Base-by-base conservation (phyloP, 2,797 vertebrate genomes). In the Lepus townsendii region DNA sequence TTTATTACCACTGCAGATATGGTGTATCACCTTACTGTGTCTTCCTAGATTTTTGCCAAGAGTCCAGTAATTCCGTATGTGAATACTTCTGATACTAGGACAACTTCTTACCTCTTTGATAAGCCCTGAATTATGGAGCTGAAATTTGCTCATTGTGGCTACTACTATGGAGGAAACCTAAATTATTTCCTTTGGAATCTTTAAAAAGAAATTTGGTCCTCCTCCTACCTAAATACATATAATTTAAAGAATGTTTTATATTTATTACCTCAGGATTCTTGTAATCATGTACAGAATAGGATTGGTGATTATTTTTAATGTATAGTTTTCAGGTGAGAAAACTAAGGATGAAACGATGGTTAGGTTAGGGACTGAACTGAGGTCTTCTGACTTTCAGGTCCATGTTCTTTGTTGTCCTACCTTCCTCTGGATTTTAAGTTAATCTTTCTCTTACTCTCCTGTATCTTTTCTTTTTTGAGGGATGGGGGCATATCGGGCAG, bases 21-120 rank as follows among this genome's bases (percentile, higher is more conserved):
- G n/a, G 13, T 77, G 2, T 71, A 7, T 83, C 47, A 88, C 9
- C 47, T 93, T 94, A 73, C 4, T 76, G 24, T 42, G 12, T 78
- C 83, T 90, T 75, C 94, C 82, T 92, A n/a, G 52, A 85, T 69
- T 95, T 95, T 96, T 92, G 79, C 73, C n/a, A 79, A 79, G 14
- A 84, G 60, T n/a, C n/a, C 22, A 50, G 52, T 82, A 88, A 90
- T n/a, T 27, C 20, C 24, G 4, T 66, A 7, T 82, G 17, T 95
- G 50, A 82, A 17, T 9, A 73, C 60, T 9, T 93, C 35, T 88
- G 66, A 73, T 88, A 71, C 3, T 47, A 52, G 42, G 8, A 57
- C 19, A 83, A 10, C 47, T 42, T 2, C n/a, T 87, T 90, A 30
- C 22, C 8, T 95, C 13, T 87, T 82, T 94, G 72, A 87, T 76